Percentiles rank a stretch among this genome's conserved stretches.
Evolutionary conservation across 2,888 invertebrate genomes (phyloP).

Genomic region (Chaetogeoica ovagalla): DNA sequence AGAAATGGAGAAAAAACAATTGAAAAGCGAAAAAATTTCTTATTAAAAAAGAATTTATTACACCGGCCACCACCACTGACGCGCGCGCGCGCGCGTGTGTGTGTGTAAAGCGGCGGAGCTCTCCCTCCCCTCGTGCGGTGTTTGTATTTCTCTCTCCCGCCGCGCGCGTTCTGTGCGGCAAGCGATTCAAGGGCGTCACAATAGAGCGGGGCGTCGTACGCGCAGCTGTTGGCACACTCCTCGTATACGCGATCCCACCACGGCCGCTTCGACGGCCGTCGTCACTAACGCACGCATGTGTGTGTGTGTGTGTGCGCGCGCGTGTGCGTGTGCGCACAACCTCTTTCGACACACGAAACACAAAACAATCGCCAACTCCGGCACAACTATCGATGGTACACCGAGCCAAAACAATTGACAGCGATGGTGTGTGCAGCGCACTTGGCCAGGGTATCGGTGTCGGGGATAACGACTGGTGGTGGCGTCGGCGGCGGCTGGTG

Average conservation of each 20-base stretch:
- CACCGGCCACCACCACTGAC: too few species aligned
- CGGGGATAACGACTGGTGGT: too few species aligned
- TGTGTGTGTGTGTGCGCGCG: neutral
- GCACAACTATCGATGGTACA: neutral
- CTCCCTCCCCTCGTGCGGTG: neutral
- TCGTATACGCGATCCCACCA: constrained; percentile 23
- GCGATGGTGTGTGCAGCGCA: constrained; percentile 3
- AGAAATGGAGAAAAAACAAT: neutral
- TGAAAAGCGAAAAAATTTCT: constrained; percentile 4
- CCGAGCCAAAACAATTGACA: neutral
- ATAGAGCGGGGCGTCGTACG: constrained; percentile 32
- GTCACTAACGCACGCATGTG: neutral
- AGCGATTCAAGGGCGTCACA: constrained; percentile 45
- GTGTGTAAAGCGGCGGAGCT: neutral
- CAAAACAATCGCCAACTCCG: constrained; percentile 17
- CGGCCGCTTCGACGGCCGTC: neutral
- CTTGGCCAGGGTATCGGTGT: neutral
- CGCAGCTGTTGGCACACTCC: constrained; percentile 51
- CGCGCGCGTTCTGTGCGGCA: constrained; percentile 3
- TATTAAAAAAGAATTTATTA: neutral
- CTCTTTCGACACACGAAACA: neutral
- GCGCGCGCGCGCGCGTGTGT: too few species aligned
- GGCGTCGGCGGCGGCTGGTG: neutral
- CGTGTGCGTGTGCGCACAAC: neutral
- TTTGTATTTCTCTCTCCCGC: constrained; percentile 4